Percentiles rank a stretch among this genome's conserved stretches.
phyloP scores from a whole-genome alignment of 2,113 vertebrate species.

The Tragulus kanchil region DNA sequence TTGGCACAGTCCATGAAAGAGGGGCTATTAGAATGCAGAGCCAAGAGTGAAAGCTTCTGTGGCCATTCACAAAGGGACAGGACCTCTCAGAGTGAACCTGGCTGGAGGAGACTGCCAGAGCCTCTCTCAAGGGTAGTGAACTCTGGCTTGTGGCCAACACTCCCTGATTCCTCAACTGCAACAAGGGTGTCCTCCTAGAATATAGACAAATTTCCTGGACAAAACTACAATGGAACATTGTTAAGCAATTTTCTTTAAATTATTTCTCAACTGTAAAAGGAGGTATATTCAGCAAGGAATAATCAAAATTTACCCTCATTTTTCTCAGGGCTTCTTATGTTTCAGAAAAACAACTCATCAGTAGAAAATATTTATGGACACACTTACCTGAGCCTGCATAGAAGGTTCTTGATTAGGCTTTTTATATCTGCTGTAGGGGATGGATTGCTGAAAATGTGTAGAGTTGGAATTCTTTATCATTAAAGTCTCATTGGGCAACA shows the following conservation, averaged over 20 bases:
- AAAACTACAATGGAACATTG: conserved; percentile 48
- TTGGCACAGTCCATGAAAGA: conserved; percentile 85
- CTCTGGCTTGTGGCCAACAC: too few relatives aligned
- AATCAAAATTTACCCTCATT: conserved; percentile 35
- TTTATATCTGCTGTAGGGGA: conserved; percentile 47
- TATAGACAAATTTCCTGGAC: conserved; percentile 30
- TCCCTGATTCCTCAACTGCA: too few relatives aligned
- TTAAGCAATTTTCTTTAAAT: conserved; percentile 49
- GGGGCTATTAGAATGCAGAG: conserved; percentile 84
- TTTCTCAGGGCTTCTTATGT: background rate
- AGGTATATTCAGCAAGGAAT: conserved; percentile 60
- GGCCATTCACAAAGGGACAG: conserved; percentile 67
- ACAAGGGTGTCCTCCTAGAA: too few relatives aligned
- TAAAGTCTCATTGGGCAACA: conserved; percentile 56
- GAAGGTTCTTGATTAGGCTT: conserved; percentile 63
- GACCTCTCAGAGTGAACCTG: conserved; percentile 77
- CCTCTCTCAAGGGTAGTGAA: too few relatives aligned
- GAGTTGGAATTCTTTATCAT: conserved; percentile 44
- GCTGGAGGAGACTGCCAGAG: conserved; percentile 8
- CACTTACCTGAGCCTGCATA: conserved; percentile 75
- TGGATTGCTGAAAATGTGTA: conserved; percentile 56
- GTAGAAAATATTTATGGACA: conserved; percentile 37
- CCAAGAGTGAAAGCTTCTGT: conserved; percentile 73
- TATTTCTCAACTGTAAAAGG: background rate
- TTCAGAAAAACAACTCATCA: conserved; percentile 22